A percentile compares a stretch with the other conserved stretches of the same genome.
Conservation (phyloP, 2,888 invertebrate species). For the Peribatodes rhomboidaria region DNA sequence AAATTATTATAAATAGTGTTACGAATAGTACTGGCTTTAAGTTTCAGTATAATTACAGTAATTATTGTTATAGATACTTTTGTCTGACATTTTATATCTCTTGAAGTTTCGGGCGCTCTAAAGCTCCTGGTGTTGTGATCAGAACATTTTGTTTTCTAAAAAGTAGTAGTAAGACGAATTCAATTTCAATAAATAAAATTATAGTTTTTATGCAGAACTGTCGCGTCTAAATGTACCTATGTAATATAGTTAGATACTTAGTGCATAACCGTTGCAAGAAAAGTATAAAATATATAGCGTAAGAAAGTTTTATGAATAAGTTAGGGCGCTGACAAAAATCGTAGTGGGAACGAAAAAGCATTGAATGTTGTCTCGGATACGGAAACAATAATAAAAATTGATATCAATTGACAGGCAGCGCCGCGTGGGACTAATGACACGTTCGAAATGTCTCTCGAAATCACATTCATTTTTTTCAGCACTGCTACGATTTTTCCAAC, state of each 20-base stretch:
- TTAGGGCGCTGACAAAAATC: conserved; percentile 20
- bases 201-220: conserved; percentile 54
- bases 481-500: background rate
- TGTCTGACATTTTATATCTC: conserved; percentile 31
- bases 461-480: background rate
- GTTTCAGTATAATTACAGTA: conserved; percentile 51
- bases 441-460: background rate
- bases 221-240: conserved; percentile 70
- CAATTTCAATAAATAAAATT: conserved; percentile 55
- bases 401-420: too few relatives aligned
- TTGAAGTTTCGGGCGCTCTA: conserved; percentile 27
- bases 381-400: too few relatives aligned
- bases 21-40: conserved; percentile 57
- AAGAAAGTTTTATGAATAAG: conserved; percentile 56
- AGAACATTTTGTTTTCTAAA: conserved; percentile 51
- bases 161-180: conserved; percentile 41
- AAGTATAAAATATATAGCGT: conserved; percentile 35
- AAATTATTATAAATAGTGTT: conserved; percentile 67
- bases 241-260: conserved; percentile 52
- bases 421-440: too few relatives aligned
- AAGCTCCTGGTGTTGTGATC: conserved; percentile 52
- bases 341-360: background rate
- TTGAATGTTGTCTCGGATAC: background rate
- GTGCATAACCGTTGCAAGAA: conserved; percentile 39
- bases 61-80: conserved; percentile 40